These are phyloP conservation scores for Leistus spinibarbis DNA, from an alignment of 2,888 invertebrate genomes.

Conservation along the genomic window DNA sequence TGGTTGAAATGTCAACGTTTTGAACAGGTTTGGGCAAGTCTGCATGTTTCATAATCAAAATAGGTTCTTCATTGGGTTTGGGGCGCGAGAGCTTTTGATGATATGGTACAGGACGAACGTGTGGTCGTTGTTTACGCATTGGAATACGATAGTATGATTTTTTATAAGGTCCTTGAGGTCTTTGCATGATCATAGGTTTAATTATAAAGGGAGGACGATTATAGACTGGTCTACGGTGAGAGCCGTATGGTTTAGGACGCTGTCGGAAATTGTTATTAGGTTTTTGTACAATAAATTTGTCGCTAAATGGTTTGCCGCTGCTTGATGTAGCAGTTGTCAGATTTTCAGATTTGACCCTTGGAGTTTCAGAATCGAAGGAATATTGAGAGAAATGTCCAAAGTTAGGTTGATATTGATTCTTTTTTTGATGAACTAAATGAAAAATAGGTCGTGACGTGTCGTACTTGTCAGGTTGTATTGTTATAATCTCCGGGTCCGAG, in stretches of 20 bases:
- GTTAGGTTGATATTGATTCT: constrained; percentile 2
- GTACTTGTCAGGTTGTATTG: constrained; percentile 6
- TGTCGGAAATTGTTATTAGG: background rate
- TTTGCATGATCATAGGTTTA: constrained; percentile 37
- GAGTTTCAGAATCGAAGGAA: background rate
- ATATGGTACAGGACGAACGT: constrained; percentile 26
- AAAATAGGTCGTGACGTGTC: background rate
- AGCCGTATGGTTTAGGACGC: background rate
- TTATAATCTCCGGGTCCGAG: background rate
- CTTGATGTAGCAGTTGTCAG: background rate
- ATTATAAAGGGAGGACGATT: constrained; percentile 37
- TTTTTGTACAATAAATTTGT: too few relatives aligned
- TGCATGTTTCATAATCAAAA: constrained; percentile 13
- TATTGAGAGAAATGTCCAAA: background rate
- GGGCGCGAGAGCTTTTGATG: constrained; percentile 19
- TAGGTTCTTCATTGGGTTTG: constrained; percentile 14
- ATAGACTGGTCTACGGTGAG: constrained; percentile 16
- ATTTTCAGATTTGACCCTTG: background rate
- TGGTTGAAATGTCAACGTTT: background rate
- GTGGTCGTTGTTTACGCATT: constrained; percentile 15
- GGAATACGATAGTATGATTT: constrained; percentile 27
- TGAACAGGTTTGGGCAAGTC: constrained; percentile 40
- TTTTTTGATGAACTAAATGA: background rate
- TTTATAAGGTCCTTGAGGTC: constrained; percentile 28
- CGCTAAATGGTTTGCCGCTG: too few relatives aligned